Conservation (phyloP, 2,113 vertebrate species). For the Sinocyclocheilus maitianheensis region DNA sequence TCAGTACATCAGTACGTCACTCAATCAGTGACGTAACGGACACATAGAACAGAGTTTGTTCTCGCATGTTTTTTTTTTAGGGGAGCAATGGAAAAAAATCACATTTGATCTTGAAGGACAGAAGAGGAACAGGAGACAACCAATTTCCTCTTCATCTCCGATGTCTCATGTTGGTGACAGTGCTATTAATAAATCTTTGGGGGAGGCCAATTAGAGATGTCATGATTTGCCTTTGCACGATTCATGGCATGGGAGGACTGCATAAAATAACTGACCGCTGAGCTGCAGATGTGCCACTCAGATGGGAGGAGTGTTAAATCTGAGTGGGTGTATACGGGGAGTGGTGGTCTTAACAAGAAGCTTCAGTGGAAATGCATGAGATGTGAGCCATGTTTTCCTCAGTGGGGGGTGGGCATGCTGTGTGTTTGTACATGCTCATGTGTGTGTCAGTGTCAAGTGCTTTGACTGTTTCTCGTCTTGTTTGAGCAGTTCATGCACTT, state of each 20-base stretch:
- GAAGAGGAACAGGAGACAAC: constrained; percentile 29
- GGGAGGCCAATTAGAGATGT: constrained; percentile 31
- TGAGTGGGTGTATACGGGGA: constrained; percentile 6
- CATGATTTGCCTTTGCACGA: constrained; percentile 9
- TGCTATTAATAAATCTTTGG: constrained; percentile 51
- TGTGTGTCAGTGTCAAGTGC: constrained; percentile 17
- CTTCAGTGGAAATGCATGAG: constrained; percentile 28
- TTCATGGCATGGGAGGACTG: constrained; percentile 32
- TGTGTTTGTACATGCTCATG: constrained; percentile 19
- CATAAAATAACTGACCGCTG: constrained; percentile 57
- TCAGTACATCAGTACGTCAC: neutral
- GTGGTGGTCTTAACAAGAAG: constrained; percentile 36
- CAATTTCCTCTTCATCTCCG: constrained; percentile 6
- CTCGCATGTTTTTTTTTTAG: neutral
- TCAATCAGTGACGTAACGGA: neutral
- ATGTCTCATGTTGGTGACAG: constrained; percentile 30
- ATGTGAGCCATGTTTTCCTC: constrained; percentile 30
- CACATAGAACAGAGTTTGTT: neutral
- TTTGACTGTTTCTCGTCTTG: constrained; percentile 17
- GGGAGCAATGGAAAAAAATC: constrained; percentile 50
- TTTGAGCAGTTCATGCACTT: neutral
- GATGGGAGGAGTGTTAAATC: constrained; percentile 36
- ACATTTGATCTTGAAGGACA: constrained; percentile 34
- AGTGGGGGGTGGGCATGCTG: constrained; percentile 3
- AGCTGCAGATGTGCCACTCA: constrained; percentile 23